Conservation (phyloP, 2,113 vertebrate species). For the Gambusia holbrooki region DNA sequence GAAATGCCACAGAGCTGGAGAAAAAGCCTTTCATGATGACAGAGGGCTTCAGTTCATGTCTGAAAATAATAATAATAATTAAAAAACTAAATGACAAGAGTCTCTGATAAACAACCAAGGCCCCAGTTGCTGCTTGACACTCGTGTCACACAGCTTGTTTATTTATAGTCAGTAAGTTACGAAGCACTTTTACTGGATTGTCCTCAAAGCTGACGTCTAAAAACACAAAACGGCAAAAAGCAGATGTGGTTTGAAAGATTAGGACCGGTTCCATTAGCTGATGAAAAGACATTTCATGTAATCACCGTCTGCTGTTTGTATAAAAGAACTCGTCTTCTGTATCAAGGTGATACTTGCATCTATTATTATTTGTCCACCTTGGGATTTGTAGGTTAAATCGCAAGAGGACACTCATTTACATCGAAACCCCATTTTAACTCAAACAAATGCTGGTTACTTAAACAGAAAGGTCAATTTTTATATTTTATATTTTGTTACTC, state of each 20-base stretch:
- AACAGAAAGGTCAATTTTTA: not conserved
- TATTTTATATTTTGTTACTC: no score
- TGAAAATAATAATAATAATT: constrained; percentile 1
- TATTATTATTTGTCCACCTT: not conserved
- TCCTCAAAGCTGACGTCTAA: constrained; percentile 2
- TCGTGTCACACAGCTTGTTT: constrained; percentile 12
- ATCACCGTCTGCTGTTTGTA: not conserved
- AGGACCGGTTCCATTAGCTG: constrained; percentile 47
- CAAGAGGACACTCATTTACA: not conserved
- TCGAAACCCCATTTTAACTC: not conserved
- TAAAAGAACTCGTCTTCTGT: constrained; percentile 15
- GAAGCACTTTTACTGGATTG: constrained; percentile 37
- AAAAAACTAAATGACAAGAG: not conserved
- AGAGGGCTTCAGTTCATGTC: constrained; percentile 24
- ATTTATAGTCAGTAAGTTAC: constrained; percentile 32
- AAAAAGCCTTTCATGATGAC: constrained; percentile 9
- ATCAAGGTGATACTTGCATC: constrained; percentile 20
- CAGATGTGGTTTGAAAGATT: constrained; percentile 23
- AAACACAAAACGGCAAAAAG: constrained; percentile 9
- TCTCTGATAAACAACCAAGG: not conserved
- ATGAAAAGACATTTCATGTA: constrained; percentile 40
- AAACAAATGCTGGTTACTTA: not conserved
- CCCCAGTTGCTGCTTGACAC: not conserved
- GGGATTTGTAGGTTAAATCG: not conserved
- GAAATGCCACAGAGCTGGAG: constrained; percentile 27